Percentiles rank a stretch among this genome's conserved stretches.
Evolutionary conservation across 2,797 vertebrate genomes (phyloP).

Genomic region (Heteromormyrus szaboi): DNA sequence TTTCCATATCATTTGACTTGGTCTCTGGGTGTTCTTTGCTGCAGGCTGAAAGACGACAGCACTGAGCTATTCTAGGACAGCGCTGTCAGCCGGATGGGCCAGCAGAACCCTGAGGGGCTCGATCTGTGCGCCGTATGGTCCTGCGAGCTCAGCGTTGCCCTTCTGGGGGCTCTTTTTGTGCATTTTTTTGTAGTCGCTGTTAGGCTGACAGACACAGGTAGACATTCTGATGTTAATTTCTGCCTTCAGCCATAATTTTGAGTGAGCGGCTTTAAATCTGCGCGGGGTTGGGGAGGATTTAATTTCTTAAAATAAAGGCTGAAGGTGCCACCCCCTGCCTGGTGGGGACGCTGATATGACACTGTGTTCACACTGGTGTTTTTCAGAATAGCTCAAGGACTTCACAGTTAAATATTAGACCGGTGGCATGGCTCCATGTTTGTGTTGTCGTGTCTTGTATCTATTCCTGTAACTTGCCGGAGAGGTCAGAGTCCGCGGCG

Average conservation of each 20-base stretch:
- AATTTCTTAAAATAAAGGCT: neutral
- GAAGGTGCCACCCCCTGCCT: neutral
- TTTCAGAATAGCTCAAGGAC: constrained; percentile 8
- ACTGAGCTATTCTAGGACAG: neutral
- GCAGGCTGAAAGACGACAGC: neutral
- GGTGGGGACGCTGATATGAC: neutral
- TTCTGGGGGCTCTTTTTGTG: neutral
- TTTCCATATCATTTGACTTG: neutral
- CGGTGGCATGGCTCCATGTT: neutral
- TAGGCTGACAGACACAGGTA: neutral
- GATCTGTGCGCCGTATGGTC: neutral
- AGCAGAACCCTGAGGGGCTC: neutral
- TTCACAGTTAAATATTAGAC: neutral
- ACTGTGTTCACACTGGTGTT: neutral
- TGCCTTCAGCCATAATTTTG: neutral
- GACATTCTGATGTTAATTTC: neutral
- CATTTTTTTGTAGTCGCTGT: neutral
- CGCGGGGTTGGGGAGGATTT: neutral
- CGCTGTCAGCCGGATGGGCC: neutral
- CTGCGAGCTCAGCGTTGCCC: neutral
- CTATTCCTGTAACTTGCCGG: neutral
- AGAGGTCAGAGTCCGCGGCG: constrained; percentile 32
- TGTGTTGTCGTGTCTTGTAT: neutral
- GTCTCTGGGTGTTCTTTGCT: neutral
- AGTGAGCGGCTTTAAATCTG: neutral